Evolutionary conservation across 2,113 vertebrate genomes (phyloP).

Genomic region (Osmerus mordax): DNA sequence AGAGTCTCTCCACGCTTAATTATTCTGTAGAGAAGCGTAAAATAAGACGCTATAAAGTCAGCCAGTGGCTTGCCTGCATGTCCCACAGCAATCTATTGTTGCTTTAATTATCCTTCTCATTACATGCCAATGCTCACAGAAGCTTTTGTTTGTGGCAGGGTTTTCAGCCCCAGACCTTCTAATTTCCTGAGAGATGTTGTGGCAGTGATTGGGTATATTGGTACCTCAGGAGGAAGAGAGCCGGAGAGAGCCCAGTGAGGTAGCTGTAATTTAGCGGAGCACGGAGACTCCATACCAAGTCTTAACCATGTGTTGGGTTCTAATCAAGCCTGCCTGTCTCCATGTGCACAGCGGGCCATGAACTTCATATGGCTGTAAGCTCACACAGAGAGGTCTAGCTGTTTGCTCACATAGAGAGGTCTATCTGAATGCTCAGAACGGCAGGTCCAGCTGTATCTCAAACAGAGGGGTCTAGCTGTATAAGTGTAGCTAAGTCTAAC

Average conservation of each 20-base stretch:
- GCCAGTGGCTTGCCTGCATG: conserved; percentile 13
- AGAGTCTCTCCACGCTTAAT: conserved; percentile 26
- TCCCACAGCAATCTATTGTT: conserved; percentile 37
- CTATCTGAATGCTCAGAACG: too few relatives aligned
- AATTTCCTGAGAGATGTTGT: conserved; percentile 11
- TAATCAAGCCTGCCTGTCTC: conserved; percentile 6
- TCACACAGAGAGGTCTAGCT: too few relatives aligned
- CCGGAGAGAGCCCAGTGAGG: background rate
- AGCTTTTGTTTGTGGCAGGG: conserved; percentile 18
- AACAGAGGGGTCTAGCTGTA: background rate
- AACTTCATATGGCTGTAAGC: background rate
- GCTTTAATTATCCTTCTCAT: conserved; percentile 31
- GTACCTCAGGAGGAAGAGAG: background rate
- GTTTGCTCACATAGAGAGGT: too few relatives aligned
- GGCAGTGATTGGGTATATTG: background rate
- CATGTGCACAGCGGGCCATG: background rate
- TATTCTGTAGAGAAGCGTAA: conserved; percentile 29
- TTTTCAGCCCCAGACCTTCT: conserved; percentile 15
- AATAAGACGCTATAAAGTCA: conserved; percentile 29
- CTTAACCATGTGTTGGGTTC: conserved; percentile 34
- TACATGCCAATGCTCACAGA: conserved; percentile 20
- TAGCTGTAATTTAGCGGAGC: conserved; percentile 30
- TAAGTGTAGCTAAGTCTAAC: background rate
- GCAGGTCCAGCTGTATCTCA: background rate
- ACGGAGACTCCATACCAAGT: conserved; percentile 29